Base-by-base conservation (phyloP, 2,113 vertebrate genomes). In the Peromyscus polionotus region DNA sequence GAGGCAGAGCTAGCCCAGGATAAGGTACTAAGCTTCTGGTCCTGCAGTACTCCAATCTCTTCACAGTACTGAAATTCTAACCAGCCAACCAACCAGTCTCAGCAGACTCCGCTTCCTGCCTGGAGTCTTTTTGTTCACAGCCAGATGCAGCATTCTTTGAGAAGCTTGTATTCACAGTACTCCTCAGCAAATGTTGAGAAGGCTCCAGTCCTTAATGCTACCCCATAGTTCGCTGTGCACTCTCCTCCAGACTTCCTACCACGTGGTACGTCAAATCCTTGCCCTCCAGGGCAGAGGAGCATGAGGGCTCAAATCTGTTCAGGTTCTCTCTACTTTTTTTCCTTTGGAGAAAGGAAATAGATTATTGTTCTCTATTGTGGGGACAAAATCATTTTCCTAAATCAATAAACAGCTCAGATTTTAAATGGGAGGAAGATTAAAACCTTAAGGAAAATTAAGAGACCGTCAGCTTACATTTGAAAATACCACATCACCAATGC, bases 261-360 rank as follows among this genome's bases (percentile, higher is more conserved):
- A 36, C 22, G 13, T 3, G 70, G 6, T 36, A 45, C 45, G 20
- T 92, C 24, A 91, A 33, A 57, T 70, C 31, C 67, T 45, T 84
- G 36, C 4, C 31, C 76, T 5, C n/a, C 11, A 17, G 20, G 2
- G 22, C 51, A 2, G 2, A 0, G 2, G 4, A 51, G 8, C 42
- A 84, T 10, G 33, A 1, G 42, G 19, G 26, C 63, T 51, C 24
- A 54, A 86, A 77, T 54, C 8, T 42, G 57, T 73, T 67, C 39
- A 77, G 9, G 8, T n/a, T 33, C 9, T 88, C n/a, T 72, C 0
- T 51, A 51, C 16, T 10, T 94, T 94, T 94, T 89, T 80, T 20
- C 4, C 33, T 81, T 68, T 51, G 65, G 22, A 91, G 4, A 73
- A 39, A 73, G n/a, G n/a, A 22, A 39, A 73, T 51, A 77, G 22